A percentile compares a stretch with the other conserved stretches of the same genome.
Evolutionary conservation across 2,888 invertebrate genomes (phyloP).

Genomic region (Nymphalis urticae): DNA sequence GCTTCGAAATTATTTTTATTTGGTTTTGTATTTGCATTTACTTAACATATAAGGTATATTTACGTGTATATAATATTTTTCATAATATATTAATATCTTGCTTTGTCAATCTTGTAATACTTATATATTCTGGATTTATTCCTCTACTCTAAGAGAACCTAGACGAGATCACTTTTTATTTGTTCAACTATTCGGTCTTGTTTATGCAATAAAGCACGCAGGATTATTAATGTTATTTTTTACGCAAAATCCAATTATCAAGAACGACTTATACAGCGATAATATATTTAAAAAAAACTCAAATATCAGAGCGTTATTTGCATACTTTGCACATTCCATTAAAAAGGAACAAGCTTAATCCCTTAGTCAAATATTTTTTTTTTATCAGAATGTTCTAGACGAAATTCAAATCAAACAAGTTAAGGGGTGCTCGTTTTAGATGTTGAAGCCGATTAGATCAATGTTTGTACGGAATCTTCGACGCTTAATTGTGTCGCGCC

Average conservation of each 20-base stretch:
- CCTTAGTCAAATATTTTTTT: constrained; percentile 35
- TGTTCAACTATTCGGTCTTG: no score
- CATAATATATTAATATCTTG: not conserved
- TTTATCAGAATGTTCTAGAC: constrained; percentile 18
- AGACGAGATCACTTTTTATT: no score
- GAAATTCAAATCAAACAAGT: constrained; percentile 25
- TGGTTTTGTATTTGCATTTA: no score
- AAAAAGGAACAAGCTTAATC: not conserved
- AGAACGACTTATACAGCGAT: no score
- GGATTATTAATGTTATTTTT: no score
- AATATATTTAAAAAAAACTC: no score
- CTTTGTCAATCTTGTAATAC: not conserved
- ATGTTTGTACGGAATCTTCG: constrained; percentile 34
- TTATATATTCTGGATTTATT: not conserved
- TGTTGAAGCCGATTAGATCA: constrained; percentile 34
- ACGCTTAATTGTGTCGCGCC: constrained; percentile 35
- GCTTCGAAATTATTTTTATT: no score
- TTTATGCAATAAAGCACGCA: no score
- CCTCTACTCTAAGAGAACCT: no score
- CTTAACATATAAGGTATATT: not conserved
- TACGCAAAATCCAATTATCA: no score
- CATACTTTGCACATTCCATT: no score
- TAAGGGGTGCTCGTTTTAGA: constrained; percentile 25
- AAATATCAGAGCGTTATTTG: no score
- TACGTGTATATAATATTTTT: not conserved